Conservation (phyloP, 1,140 invertebrate species). For the Cotesia glomerata region DNA sequence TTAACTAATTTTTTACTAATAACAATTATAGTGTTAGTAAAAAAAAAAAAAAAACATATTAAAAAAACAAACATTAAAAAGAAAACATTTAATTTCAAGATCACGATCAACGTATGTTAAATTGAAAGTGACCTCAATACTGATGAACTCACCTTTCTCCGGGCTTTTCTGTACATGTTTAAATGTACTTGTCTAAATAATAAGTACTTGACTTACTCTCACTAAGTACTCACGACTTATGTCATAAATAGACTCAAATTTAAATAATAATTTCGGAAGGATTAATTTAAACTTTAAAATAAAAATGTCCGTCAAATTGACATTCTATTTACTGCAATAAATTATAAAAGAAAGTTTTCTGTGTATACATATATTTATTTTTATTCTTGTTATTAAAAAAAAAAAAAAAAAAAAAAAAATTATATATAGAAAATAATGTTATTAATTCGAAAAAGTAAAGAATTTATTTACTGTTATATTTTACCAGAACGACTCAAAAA, state of each 20-base stretch:
- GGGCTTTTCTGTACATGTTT: slow-evolving; percentile 1
- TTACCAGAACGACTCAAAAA: slow-evolving; percentile 74
- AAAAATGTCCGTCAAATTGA: not conserved
- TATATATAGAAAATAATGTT: too few species aligned
- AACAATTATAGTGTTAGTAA: too few species aligned
- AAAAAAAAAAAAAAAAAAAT: too few species aligned
- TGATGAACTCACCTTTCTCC: slow-evolving; percentile 54
- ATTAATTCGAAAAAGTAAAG: too few species aligned
- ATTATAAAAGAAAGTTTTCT: too few species aligned
- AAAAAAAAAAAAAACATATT: too few species aligned
- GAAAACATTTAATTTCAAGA: slow-evolving; percentile 59
- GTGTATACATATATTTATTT: too few species aligned
- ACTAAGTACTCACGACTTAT: not conserved
- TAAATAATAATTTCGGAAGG: not conserved
- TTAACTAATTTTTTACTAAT: too few species aligned
- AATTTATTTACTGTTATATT: not conserved
- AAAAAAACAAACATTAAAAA: not conserved
- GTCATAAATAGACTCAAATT: not conserved
- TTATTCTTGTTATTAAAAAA: too few species aligned
- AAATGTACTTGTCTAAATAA: slow-evolving; percentile 3
- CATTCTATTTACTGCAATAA: too few species aligned
- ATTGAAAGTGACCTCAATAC: slow-evolving; percentile 61
- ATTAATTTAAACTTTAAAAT: not conserved
- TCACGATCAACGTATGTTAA: slow-evolving; percentile 56
- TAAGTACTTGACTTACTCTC: not conserved